Evolutionary conservation across 1,140 invertebrate genomes (phyloP).

Genomic region (Ctenoplectra terminalis): DNA sequence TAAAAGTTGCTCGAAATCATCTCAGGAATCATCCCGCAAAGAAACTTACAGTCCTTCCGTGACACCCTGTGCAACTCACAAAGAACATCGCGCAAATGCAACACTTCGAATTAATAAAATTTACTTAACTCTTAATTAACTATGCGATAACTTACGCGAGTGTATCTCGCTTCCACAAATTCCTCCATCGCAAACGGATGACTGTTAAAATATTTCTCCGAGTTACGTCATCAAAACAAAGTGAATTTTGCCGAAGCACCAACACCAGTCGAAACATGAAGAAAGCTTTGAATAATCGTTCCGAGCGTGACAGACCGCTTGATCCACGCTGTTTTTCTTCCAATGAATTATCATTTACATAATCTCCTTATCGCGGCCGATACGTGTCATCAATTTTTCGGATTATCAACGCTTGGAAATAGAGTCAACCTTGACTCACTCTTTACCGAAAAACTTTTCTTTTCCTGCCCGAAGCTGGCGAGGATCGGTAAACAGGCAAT

Average conservation of each 20-base stretch:
- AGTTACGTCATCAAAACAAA: background rate
- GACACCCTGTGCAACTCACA: too few relatives aligned
- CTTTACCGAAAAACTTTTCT: background rate
- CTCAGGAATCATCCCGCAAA: too few relatives aligned
- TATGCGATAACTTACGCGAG: too few relatives aligned
- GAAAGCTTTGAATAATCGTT: background rate
- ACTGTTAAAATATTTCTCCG: background rate
- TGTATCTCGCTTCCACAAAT: too few relatives aligned
- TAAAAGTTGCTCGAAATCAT: too few relatives aligned
- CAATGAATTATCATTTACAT: constrained; percentile 57
- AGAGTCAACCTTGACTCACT: constrained; percentile 41
- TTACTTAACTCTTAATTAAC: too few relatives aligned
- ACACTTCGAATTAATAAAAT: too few relatives aligned
- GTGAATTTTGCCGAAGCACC: background rate
- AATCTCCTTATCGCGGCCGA: constrained; percentile 33
- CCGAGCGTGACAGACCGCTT: background rate
- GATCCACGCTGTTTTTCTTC: constrained; percentile 40
- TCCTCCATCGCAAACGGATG: too few relatives aligned
- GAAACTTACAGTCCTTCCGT: too few relatives aligned
- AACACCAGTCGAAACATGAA: background rate
- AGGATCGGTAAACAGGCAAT: background rate
- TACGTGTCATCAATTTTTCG: constrained; percentile 38
- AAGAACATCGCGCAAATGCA: too few relatives aligned
- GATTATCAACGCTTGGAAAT: background rate
- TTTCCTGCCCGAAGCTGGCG: background rate